A percentile compares a stretch with the other conserved stretches of the same genome.
Evolutionary conservation across 37 sponge, comb jelly and placozoan species (phyloP).

Genomic region (Ianthella basta): DNA sequence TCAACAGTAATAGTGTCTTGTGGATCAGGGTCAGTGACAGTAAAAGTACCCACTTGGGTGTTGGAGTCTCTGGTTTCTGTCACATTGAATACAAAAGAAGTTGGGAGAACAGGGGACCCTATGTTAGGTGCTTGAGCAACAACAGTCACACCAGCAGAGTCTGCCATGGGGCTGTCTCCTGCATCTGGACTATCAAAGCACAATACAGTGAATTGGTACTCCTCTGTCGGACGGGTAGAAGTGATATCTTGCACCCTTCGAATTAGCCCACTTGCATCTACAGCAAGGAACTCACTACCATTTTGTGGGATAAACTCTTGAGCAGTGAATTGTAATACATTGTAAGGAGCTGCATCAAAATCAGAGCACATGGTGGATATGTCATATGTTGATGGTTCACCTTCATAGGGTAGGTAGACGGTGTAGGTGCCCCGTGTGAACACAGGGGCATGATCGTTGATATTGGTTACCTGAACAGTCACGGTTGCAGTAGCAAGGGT

Average conservation of each 20-base stretch:
- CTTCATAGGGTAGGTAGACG: slow-evolving; percentile 5
- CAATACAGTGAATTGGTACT: background rate
- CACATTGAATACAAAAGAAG: background rate
- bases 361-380: background rate
- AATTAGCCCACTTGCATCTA: background rate
- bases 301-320: background rate
- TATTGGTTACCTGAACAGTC: slow-evolving; percentile 1
- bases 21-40: slow-evolving; percentile 3
- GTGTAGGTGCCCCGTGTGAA: slow-evolving; percentile 14
- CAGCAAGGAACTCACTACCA: background rate
- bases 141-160: background rate
- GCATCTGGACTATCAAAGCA: background rate
- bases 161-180: background rate
- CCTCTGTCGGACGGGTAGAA: background rate
- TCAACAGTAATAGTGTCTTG: background rate
- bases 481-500: slow-evolving; percentile 20
- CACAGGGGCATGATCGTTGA: slow-evolving; percentile 28
- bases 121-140: background rate
- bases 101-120: background rate
- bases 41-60: background rate
- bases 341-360: slow-evolving; percentile 2
- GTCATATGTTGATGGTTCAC: background rate
- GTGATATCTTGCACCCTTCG: background rate
- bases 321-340: background rate
- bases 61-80: background rate